Evolutionary conservation across 2,888 invertebrate genomes (phyloP), one percentile per base, ranked within the genome.

Genomic region (Eristalis arbustorum): DNA sequence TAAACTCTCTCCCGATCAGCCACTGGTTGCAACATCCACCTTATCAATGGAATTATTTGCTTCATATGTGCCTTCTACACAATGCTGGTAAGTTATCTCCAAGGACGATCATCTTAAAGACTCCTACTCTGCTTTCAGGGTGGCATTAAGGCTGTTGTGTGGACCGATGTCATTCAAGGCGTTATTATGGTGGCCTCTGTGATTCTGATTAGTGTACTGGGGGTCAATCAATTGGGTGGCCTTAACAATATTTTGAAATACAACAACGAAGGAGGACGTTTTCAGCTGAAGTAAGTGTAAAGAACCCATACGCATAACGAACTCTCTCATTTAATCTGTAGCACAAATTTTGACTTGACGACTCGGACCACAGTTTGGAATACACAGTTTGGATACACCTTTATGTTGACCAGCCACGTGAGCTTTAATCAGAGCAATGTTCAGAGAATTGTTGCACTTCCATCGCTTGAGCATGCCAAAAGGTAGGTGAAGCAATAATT

Each of bases 381-480:
- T n/a, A 93, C 77, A 1, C 90, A 94, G 14, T 91, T 95, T 71
- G 94, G 94, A 14, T 95, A 95, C 11, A 93, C 94, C 67, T 90
- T 94, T 5, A 93, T 94, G 88, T 95, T 95, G 94, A 93, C 94
- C 10, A 93, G 95, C 1, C 95, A 95, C 89, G 95, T 96, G 89
- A 94, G 95, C 10, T 94, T 95, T 13, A 95, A 96, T 92, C 96
- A 96, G 91, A 95, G 95, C 69, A 95, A 95, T 94, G 95, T 96
- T 0, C 96, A 96, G 89, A 93, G 96, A 83, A 95, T 96, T 87
- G 93, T 95, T 42, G 94, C 96, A 1, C 92, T 96, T 82, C 94
- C 95, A 3, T 93, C 94, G 0, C 91, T 95, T 67, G 93, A 91
- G 87, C 93, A 94, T 89, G 95, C 95, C 18, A 94, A 94, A 92